phyloP scores from a whole-genome alignment of 2,113 vertebrate genomes.

The Chaetodon trifascialis region DNA sequence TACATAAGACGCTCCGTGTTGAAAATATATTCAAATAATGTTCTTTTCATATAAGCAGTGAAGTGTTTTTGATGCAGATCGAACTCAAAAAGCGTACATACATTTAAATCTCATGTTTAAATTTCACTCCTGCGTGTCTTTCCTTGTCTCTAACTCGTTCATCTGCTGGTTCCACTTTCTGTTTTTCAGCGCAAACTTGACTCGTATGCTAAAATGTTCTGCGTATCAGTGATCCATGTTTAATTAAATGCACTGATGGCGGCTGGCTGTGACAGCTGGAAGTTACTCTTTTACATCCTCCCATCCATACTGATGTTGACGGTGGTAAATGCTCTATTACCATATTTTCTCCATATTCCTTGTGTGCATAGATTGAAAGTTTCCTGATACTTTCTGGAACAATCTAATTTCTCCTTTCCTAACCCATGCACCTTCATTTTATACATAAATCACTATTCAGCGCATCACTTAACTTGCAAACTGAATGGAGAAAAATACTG shows the following conservation, averaged over 20 bases:
- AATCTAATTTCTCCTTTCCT: neutral
- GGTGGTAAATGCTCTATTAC: too few species aligned
- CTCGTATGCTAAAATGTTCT: neutral
- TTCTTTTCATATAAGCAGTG: neutral
- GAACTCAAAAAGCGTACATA: neutral
- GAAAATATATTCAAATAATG: neutral
- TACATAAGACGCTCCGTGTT: neutral
- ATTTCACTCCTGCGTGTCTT: neutral
- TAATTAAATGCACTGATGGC: too few species aligned
- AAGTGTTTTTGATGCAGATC: neutral
- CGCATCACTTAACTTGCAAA: neutral
- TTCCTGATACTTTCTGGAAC: neutral
- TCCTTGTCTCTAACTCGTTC: neutral
- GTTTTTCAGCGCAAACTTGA: constrained; percentile 1
- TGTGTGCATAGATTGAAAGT: neutral
- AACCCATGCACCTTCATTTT: neutral
- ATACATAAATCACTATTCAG: neutral
- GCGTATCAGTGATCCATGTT: neutral
- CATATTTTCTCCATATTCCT: neutral
- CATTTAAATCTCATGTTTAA: neutral
- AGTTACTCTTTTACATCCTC: too few species aligned
- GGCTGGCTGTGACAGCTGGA: too few species aligned
- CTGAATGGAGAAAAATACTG: neutral
- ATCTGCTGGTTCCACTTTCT: neutral
- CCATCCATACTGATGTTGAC: too few species aligned